Conservation (phyloP, 1,140 invertebrate genomes). For the Diploscapter pachys region DNA sequence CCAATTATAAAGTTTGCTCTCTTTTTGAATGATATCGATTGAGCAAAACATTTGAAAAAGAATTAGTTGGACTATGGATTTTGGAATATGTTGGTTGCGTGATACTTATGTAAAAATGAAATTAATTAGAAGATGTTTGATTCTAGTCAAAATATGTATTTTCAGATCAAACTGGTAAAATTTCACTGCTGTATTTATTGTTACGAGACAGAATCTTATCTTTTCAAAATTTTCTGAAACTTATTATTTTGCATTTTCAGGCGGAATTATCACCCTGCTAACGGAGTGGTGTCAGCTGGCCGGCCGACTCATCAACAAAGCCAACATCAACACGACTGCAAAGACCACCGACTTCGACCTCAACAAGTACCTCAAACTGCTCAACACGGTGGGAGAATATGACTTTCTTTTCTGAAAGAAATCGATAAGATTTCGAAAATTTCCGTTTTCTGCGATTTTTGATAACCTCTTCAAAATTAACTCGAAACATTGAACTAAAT, state of each 20-base stretch:
- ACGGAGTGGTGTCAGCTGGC: conserved; percentile 23
- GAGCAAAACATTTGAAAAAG: conserved; percentile 5
- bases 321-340: not conserved
- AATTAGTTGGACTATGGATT: conserved; percentile 14
- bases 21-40: conserved; percentile 3
- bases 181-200: not conserved
- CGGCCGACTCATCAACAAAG: conserved; percentile 14
- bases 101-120: no score
- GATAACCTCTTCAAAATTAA: not conserved
- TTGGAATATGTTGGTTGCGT: no score
- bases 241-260: not conserved
- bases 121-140: no score
- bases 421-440: no score
- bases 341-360: conserved; percentile 13
- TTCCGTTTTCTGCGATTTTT: not conserved
- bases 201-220: not conserved
- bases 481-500: conserved; percentile 13
- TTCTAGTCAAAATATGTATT: not conserved
- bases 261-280: conserved; percentile 6
- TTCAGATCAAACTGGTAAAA: not conserved
- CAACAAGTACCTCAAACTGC: conserved; percentile 15
- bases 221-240: no score
- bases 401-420: not conserved
- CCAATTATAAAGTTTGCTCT: not conserved
- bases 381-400: conserved; percentile 1